Percentiles rank a stretch among this genome's conserved stretches.
phyloP scores from a whole-genome alignment of 1,140 invertebrate species.

The Bombus superbus region DNA sequence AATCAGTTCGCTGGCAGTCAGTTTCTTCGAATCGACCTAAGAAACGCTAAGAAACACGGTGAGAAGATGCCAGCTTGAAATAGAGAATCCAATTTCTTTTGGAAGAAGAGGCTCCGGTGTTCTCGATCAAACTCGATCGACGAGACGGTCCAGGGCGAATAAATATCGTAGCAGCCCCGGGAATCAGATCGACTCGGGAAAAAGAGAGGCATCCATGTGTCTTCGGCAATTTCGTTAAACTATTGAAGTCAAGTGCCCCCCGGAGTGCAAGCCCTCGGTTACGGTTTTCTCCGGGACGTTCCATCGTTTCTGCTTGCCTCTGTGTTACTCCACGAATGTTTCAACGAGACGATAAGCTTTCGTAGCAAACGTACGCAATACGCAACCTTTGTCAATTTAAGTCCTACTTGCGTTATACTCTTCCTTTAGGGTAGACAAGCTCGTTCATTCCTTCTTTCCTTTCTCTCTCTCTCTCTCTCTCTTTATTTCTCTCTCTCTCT shows the following conservation, averaged over 20 bases:
- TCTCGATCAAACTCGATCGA: slow-evolving; percentile 20
- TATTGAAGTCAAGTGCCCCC: slow-evolving; percentile 77
- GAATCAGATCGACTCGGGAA: slow-evolving; percentile 71
- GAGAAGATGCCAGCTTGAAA: slow-evolving; percentile 10
- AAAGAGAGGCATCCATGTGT: slow-evolving; percentile 69
- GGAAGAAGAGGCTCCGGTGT: not conserved
- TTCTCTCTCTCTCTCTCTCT: not conserved
- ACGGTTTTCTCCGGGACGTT: not conserved
- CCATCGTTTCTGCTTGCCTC: not conserved
- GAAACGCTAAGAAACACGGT: not conserved
- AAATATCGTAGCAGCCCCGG: slow-evolving; percentile 73
- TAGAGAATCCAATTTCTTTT: slow-evolving; percentile 21
- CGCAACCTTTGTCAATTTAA: not conserved
- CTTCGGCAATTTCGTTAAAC: slow-evolving; percentile 76
- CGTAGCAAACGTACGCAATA: not conserved
- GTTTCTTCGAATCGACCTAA: not conserved
- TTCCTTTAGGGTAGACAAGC: not conserved
- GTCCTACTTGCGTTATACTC: slow-evolving; percentile 26
- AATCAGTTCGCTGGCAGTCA: not conserved
- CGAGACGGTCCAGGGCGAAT: slow-evolving; percentile 63
- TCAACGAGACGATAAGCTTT: slow-evolving; percentile 25
- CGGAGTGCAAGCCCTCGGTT: slow-evolving; percentile 54
- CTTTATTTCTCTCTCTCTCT: too few species aligned
- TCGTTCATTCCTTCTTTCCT: not conserved
- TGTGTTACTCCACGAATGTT: not conserved